Conservation (phyloP, 2,797 vertebrate species). For the Sylvia borin region DNA sequence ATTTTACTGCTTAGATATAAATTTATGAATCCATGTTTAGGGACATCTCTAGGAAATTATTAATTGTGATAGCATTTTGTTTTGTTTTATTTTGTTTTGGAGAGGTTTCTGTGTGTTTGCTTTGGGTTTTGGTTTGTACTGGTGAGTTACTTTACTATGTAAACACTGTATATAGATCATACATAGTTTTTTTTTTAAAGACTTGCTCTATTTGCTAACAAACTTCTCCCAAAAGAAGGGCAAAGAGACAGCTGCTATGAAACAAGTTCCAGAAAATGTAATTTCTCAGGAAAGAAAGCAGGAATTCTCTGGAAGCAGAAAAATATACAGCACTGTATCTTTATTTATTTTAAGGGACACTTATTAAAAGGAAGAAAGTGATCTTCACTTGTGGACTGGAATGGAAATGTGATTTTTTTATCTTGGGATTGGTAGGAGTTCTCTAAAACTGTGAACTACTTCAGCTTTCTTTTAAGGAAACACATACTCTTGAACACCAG, state of each 20-base stretch:
- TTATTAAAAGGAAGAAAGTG: background rate
- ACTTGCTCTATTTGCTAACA: background rate
- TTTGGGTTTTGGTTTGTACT: background rate
- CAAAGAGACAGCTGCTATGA: background rate
- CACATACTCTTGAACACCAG: background rate
- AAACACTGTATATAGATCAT: background rate
- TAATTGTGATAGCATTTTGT: background rate
- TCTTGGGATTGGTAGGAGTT: background rate
- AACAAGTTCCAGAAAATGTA: background rate
- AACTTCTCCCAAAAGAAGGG: background rate
- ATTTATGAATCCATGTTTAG: background rate
- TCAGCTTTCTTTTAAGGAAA: background rate
- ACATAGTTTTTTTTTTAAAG: background rate
- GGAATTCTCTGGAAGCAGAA: background rate
- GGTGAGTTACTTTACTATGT: background rate
- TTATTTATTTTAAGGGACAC: background rate
- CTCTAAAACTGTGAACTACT: background rate
- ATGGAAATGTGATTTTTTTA: background rate
- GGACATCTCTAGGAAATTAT: background rate
- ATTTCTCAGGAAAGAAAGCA: background rate
- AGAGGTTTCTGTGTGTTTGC: background rate
- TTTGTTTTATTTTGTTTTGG: background rate
- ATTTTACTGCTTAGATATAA: background rate
- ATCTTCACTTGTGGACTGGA: background rate
- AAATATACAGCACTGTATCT: rapidly evolving